Conservation (phyloP, 2,888 invertebrate species). For the Limnephilus marmoratus region DNA sequence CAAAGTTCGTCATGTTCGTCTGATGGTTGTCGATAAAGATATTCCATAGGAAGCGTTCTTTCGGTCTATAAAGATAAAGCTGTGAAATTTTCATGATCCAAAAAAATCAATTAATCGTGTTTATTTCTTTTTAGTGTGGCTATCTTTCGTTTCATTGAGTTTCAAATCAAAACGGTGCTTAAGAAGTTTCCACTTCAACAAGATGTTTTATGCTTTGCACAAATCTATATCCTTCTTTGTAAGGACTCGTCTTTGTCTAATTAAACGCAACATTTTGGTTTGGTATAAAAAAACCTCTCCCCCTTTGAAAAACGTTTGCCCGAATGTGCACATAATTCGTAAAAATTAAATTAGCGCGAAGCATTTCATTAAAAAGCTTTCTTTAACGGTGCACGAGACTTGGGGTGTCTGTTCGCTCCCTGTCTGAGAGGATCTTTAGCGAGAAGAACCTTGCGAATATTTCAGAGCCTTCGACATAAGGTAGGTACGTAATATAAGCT, state of each 20-base stretch:
- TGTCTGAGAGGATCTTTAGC: not conserved
- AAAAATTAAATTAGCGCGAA: slow-evolving; percentile 41
- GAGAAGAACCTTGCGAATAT: not conserved
- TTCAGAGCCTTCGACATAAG: not conserved
- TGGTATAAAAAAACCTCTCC: not conserved
- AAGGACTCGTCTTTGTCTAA: not conserved
- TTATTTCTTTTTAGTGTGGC: no score
- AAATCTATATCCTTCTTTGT: not conserved
- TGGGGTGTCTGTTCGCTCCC: not conserved
- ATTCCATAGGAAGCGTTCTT: no score
- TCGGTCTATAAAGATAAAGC: no score
- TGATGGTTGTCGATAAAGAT: no score
- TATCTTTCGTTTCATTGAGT: no score
- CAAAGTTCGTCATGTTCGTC: no score
- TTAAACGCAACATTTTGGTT: slow-evolving; percentile 23
- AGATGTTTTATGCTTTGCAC: not conserved
- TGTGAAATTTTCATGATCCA: no score
- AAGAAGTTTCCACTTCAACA: no score
- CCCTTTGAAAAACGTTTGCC: not conserved
- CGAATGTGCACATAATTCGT: slow-evolving; percentile 31
- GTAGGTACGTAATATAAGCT: not conserved
- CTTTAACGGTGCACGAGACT: not conserved
- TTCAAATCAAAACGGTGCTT: no score
- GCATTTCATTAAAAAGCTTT: slow-evolving; percentile 45
- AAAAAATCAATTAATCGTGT: no score